Evolutionary conservation across 2,888 invertebrate genomes (phyloP), one percentile per base, ranked within the genome.

Genomic region (Stegana nigrithorax): DNA sequence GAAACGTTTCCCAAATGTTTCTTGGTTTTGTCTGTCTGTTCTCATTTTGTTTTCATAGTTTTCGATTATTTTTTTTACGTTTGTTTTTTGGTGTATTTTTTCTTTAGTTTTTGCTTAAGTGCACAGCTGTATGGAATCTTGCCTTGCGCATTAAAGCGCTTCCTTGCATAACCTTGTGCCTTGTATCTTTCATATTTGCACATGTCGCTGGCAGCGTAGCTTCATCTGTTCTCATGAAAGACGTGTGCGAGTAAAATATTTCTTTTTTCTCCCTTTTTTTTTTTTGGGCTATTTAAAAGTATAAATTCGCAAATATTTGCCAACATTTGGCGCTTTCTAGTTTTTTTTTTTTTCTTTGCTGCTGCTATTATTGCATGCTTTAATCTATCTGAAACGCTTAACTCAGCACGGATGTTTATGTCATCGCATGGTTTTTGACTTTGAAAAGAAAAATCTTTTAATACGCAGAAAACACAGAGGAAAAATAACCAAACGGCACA

Each of bases 401-500:
- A 10, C n/a, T 23, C 25, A n/a, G n/a, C 47, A 47, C 4, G 25
- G 53, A 55, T 32, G 53, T 53, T 53, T 32, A 32, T 53, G 53
- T 53, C 53, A 53, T 53, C 53, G 32, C 53, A 12, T 32, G 32
- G 53, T 21, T 55, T 32, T 36, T 55, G 53, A 55, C 53, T 36
- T 36, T 55, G 53, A 36, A 55, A 55, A n/a, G 53, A 14, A 32
- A 51, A 55, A 36, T 55, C 36, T 55, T 32, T 21, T 55, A 32
- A 32, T 55, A 29, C n/a, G 12, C 53, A n/a, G n/a, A n/a, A n/a
- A n/a, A n/a, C n/a, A n/a, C n/a, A n/a, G n/a, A n/a, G n/a, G n/a
- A n/a, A n/a, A n/a, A n/a, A n/a, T n/a, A n/a, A n/a, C n/a, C n/a
- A n/a, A n/a, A n/a, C n/a, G n/a, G n/a, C 23, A 19, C 45, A 45